phyloP scores from a whole-genome alignment of 2,113 vertebrate species.

The Nicator chloris region DNA sequence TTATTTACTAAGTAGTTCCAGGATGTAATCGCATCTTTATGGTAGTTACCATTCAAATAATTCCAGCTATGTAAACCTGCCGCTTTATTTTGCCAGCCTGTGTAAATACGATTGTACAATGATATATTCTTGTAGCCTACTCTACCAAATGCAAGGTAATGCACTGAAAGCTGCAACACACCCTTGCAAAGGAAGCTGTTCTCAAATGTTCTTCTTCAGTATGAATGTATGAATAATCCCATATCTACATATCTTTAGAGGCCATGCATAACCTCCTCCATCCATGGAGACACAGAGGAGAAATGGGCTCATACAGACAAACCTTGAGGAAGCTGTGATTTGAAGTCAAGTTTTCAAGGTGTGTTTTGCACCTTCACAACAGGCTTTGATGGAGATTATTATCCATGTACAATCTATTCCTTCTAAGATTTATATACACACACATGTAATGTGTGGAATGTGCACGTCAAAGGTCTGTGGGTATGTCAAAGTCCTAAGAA shows the following conservation, averaged over 20 bases:
- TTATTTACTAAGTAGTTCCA: background rate
- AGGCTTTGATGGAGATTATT: background rate
- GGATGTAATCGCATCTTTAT: background rate
- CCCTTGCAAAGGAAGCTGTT: background rate
- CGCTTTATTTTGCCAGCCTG: background rate
- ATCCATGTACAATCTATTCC: background rate
- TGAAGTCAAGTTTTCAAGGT: background rate
- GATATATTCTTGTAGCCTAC: background rate
- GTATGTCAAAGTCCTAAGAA: background rate
- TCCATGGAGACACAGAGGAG: background rate
- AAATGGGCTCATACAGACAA: background rate
- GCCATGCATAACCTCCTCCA: background rate
- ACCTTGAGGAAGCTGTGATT: background rate
- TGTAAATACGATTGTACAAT: background rate
- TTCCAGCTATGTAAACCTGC: background rate
- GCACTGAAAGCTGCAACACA: background rate
- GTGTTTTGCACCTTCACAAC: background rate
- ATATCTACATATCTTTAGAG: background rate
- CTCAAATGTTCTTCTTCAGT: background rate
- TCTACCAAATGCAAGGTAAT: background rate
- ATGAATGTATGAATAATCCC: background rate
- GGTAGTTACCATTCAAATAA: background rate
- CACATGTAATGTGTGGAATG: background rate
- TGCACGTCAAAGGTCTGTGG: background rate
- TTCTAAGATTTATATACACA: background rate